These are phyloP conservation scores for Sus cebifrons DNA, from an alignment of 2,797 vertebrate genomes.

Conservation along the genomic window DNA sequence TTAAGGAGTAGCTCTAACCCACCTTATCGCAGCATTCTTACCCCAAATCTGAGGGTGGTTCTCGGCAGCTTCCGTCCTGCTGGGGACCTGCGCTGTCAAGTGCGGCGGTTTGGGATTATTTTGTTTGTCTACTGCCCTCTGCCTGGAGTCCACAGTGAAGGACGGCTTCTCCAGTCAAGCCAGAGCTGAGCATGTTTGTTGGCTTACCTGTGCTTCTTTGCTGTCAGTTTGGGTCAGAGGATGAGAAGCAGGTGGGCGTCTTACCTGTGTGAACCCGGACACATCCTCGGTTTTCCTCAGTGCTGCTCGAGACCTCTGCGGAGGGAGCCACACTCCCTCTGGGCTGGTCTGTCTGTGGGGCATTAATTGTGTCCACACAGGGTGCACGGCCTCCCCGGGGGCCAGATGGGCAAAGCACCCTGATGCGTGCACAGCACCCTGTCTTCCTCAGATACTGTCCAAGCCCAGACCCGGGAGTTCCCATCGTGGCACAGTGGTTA, in stretches of 20 bases:
- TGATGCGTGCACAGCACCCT: neutral
- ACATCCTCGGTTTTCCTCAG: slow-evolving; percentile 20
- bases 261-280: slow-evolving; percentile 78
- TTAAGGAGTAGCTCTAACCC: neutral
- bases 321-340: neutral
- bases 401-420: neutral
- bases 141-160: neutral
- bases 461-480: no score
- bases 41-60: neutral
- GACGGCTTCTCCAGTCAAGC: neutral
- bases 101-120: neutral
- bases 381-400: neutral
- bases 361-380: neutral
- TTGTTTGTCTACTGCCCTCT: neutral
- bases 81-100: neutral
- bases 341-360: neutral
- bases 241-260: neutral
- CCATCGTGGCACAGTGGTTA: no score
- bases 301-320: neutral
- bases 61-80: neutral
- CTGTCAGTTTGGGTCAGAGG: neutral
- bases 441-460: neutral
- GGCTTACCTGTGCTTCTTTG: neutral
- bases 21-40: neutral
- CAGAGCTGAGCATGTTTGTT: neutral